Base-by-base conservation (phyloP, 1,140 invertebrate species). In the Trichoplusia ni region DNA sequence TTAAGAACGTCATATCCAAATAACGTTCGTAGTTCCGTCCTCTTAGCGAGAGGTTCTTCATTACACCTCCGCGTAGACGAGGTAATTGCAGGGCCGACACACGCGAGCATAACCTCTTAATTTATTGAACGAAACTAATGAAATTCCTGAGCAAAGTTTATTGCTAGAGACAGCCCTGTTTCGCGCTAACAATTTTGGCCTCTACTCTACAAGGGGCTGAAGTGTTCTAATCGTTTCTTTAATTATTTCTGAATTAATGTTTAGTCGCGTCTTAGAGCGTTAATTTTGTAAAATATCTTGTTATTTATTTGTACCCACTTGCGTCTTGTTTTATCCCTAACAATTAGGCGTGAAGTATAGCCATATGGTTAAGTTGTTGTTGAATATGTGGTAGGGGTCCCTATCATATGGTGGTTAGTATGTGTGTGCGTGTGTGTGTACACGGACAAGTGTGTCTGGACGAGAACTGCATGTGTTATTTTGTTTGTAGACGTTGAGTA, bases 41-140 rank as follows among this genome's bases (percentile, higher is more conserved):
- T 66, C 69, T 72, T 68, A 67, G 37, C 73, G 47, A 77, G 64
- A 79, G 71, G 76, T 78, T 77, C 82, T 86, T 86, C 83, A 88
- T 89, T 89, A 89, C 77, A 78, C 72, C 72, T 74, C 77, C 44
- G 59, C 64, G 68, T 64, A 84, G 81, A 87, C 82, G 72, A 87
- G 79, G 83, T 90, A 89, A 90, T 90, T 84, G 79, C 86, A 86
- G 78, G 85, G 84, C 77, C 86, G 86, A 89, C 86, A 89, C 84
- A 88, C 84, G 79, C 74, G 81, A 84, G 83, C 78, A 89, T 90
- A 88, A 89, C 88, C 82, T 84, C 84, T 90, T 90, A 90, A 90
- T 90, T 90, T 90, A 90, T 90, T 88, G 84, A 86, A 90, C 77
- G 76, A 86, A 90, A 89, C 86, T 90, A 90, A 90, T 90, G 87